Evolutionary conservation across 2,888 invertebrate genomes (phyloP).

Genomic region (Chaetoderma sp.): DNA sequence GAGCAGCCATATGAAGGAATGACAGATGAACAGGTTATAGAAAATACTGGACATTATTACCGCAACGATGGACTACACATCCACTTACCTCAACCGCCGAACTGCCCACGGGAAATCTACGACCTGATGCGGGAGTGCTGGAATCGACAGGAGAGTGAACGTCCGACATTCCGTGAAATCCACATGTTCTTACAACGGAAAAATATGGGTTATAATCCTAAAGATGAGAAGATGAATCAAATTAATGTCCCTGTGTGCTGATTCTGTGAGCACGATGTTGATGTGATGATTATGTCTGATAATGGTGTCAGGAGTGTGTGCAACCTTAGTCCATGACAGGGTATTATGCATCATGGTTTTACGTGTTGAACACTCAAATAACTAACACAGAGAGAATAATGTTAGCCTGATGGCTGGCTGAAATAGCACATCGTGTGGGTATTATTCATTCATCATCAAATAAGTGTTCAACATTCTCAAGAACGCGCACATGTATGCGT

Average conservation of each 20-base stretch:
- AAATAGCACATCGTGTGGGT: no score
- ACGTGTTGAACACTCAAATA: no score
- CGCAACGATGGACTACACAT: constrained; percentile 77
- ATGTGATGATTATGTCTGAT: no score
- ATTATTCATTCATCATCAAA: no score
- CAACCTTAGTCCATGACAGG: no score
- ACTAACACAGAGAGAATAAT: no score
- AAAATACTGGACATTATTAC: constrained; percentile 83
- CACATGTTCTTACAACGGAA: constrained; percentile 81
- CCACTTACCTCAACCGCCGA: constrained; percentile 79
- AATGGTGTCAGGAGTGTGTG: no score
- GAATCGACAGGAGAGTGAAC: constrained; percentile 83
- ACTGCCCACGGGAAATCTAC: constrained; percentile 88
- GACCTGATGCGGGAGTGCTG: constrained; percentile 93
- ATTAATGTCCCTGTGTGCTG: constrained; percentile 61
- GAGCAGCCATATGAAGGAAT: constrained; percentile 83
- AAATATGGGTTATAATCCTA: constrained; percentile 68
- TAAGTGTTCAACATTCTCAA: no score
- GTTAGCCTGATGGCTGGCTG: no score
- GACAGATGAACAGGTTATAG: constrained; percentile 83
- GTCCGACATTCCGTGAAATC: constrained; percentile 89
- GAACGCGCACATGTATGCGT: no score
- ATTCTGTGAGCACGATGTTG: no score
- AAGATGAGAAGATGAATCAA: constrained; percentile 63
- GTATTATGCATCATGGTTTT: no score